A percentile compares a stretch with the other conserved stretches of the same genome.
These are phyloP conservation scores for Catagonus wagneri DNA, from an alignment of 2,113 vertebrate genomes.

Conservation along the genomic window DNA sequence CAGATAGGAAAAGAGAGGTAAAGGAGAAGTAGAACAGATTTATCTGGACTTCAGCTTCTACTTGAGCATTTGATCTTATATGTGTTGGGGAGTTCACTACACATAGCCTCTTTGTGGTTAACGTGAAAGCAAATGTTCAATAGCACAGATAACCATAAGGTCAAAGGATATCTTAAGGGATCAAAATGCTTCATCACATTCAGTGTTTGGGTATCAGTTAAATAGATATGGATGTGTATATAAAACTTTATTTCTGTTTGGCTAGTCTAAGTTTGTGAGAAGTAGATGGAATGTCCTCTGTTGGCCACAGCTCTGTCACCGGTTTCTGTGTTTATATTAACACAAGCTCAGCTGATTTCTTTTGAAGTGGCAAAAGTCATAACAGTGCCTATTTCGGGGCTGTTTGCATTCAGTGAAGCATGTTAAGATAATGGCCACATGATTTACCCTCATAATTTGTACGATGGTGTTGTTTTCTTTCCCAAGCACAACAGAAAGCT, in stretches of 20 bases:
- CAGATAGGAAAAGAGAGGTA: neutral
- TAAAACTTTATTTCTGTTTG: conserved; percentile 55
- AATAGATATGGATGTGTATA: neutral
- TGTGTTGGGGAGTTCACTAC: neutral
- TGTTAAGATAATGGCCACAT: neutral
- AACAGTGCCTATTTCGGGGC: neutral
- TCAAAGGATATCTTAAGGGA: neutral
- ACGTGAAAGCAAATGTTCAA: neutral
- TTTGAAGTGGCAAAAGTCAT: neutral
- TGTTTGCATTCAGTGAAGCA: neutral
- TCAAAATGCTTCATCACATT: neutral
- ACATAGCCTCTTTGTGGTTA: neutral
- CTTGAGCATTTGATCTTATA: neutral
- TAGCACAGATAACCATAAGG: neutral
- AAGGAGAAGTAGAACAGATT: neutral
- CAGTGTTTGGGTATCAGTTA: neutral
- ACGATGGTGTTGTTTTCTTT: neutral
- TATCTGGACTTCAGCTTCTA: neutral
- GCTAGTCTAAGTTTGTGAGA: conserved; percentile 10
- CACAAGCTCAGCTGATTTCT: conserved; percentile 64
- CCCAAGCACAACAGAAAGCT: neutral
- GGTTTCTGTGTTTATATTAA: conserved; percentile 52
- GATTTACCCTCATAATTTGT: neutral
- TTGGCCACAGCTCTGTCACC: neutral
- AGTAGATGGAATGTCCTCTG: neutral